These are phyloP conservation scores for Helobdella robusta DNA, from an alignment of 2,888 invertebrate genomes.

Conservation along the genomic window DNA sequence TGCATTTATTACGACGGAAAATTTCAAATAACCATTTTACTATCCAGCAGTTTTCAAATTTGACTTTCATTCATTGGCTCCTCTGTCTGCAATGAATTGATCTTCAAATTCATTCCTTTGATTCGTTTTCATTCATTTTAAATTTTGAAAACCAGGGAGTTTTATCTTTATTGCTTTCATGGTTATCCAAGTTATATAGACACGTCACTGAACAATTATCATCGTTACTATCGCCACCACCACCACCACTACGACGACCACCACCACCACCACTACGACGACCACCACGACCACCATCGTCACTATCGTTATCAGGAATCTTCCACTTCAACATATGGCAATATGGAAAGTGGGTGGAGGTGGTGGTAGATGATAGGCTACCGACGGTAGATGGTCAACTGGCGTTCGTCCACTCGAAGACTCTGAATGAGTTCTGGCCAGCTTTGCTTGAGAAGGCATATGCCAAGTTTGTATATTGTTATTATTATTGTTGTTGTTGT, in stretches of 20 bases:
- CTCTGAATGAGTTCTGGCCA: constrained; percentile 57
- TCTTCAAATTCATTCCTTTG: too few relatives aligned
- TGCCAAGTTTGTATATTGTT: constrained; percentile 53
- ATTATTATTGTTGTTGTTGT: not conserved
- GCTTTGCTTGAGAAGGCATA: constrained; percentile 60
- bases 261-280: too few relatives aligned
- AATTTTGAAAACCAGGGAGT: too few relatives aligned
- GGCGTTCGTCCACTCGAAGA: constrained; percentile 54
- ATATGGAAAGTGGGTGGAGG: constrained; percentile 33
- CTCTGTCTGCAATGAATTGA: too few relatives aligned
- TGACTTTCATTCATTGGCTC: too few relatives aligned
- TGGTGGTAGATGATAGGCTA: constrained; percentile 47
- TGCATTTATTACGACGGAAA: not conserved
- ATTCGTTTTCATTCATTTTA: too few relatives aligned
- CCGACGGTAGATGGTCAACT: constrained; percentile 53
- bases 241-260: too few relatives aligned
- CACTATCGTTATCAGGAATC: too few relatives aligned
- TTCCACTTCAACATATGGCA: constrained; percentile 34
- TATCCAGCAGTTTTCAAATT: too few relatives aligned
- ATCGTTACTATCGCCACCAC: too few relatives aligned
- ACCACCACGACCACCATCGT: too few relatives aligned
- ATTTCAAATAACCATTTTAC: too few relatives aligned
- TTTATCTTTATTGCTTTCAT: not conserved
- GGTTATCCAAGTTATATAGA: not conserved
- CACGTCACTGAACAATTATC: not conserved